These are phyloP conservation scores for Lobophora halterata DNA, from an alignment of 2,888 invertebrate genomes.

Conservation along the genomic window DNA sequence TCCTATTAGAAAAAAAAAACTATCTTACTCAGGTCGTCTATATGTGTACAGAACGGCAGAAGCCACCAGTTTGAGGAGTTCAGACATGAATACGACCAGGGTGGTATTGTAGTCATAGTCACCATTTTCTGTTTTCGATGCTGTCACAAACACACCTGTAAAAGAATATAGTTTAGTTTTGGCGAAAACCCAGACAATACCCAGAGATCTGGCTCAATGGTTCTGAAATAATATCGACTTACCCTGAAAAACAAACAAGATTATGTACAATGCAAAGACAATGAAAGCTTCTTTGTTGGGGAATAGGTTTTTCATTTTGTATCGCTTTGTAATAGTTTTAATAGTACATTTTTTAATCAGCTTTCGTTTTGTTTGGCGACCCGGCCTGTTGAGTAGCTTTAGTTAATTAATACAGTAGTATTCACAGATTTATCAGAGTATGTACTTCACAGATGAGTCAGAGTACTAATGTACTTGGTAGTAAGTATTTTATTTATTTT, in stretches of 20 bases:
- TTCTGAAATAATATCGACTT: slow-evolving; percentile 11
- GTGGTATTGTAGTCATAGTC: slow-evolving; percentile 93
- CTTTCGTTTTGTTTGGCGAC: no score
- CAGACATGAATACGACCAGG: slow-evolving; percentile 93
- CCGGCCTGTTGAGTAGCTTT: no score
- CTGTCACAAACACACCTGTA: slow-evolving; percentile 94
- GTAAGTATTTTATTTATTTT: no score
- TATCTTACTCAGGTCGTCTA: slow-evolving; percentile 64
- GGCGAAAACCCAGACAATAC: no score
- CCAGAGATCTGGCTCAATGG: no score
- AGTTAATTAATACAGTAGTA: no score
- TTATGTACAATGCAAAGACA: slow-evolving; percentile 92
- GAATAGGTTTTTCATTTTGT: slow-evolving; percentile 84
- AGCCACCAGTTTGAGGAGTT: slow-evolving; percentile 89
- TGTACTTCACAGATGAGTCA: no score
- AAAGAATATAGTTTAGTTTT: no score
- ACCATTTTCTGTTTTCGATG: slow-evolving; percentile 90
- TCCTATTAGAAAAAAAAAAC: slow-evolving; percentile 2
- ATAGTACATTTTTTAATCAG: background rate
- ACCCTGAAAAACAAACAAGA: slow-evolving; percentile 96
- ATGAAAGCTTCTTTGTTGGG: slow-evolving; percentile 90
- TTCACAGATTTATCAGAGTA: no score
- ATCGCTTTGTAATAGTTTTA: background rate
- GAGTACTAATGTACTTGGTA: no score
- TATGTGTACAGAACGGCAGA: slow-evolving; percentile 86